Evolutionary conservation across 1,140 invertebrate species (phyloP).

Genomic region (Pseudomyrmex cubaensis): DNA sequence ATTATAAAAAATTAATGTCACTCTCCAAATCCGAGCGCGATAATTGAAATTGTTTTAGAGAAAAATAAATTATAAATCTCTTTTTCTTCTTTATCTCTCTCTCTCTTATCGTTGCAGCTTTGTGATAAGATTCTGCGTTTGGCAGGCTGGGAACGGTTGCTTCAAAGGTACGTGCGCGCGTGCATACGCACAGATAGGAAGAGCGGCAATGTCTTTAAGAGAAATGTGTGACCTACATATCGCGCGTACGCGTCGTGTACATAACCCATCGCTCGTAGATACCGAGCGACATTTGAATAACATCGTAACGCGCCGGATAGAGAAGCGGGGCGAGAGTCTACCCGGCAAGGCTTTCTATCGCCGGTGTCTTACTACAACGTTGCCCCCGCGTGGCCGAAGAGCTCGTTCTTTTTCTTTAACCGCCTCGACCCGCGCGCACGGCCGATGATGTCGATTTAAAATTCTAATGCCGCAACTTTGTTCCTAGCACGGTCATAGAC

Average conservation of each 20-base stretch:
- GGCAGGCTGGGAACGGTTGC: not conserved
- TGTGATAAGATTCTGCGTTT: not conserved
- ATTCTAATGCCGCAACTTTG: constrained; percentile 76
- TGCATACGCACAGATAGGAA: not conserved
- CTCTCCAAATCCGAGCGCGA: too few species aligned
- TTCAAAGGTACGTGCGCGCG: not conserved
- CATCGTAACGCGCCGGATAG: constrained; percentile 43
- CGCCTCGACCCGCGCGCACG: constrained; percentile 21
- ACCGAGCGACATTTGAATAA: constrained; percentile 58
- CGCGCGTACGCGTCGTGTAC: constrained; percentile 17
- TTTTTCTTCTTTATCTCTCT: too few species aligned
- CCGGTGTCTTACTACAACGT: constrained; percentile 23
- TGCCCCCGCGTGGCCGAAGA: not conserved
- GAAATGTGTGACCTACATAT: constrained; percentile 58
- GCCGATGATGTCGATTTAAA: constrained; percentile 75
- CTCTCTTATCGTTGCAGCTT: not conserved
- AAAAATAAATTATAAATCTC: not conserved
- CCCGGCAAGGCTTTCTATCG: constrained; percentile 24
- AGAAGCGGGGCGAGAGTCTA: constrained; percentile 7
- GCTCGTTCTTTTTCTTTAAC: constrained; percentile 42
- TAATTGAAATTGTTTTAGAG: too few species aligned
- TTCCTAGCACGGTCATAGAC: constrained; percentile 55
- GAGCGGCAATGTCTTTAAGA: constrained; percentile 30
- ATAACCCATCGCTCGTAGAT: constrained; percentile 47
- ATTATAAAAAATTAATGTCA: not conserved